These are phyloP conservation scores for Kuschelorhynchus macadamiae DNA, from an alignment of 2,888 invertebrate species.

Conservation along the genomic window DNA sequence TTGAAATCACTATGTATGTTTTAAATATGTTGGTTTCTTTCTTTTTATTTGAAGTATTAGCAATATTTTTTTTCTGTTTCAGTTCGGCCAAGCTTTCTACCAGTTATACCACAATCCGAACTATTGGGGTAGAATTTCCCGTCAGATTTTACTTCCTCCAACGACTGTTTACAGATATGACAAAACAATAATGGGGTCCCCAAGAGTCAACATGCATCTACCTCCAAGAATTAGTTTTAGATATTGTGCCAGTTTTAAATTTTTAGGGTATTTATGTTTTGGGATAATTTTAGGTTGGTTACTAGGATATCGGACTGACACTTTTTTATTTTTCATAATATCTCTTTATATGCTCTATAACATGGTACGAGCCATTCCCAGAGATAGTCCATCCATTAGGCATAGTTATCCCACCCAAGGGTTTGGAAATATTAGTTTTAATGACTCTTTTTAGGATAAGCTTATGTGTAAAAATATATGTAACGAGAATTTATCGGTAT, in stretches of 20 bases:
- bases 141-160: slow-evolving; percentile 77
- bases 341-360: slow-evolving; percentile 70
- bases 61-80: slow-evolving; percentile 58
- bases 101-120: slow-evolving; percentile 76
- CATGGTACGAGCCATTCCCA: slow-evolving; percentile 68
- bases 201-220: slow-evolving; percentile 72
- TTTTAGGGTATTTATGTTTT: slow-evolving; percentile 71
- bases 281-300: slow-evolving; percentile 72
- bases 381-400: slow-evolving; percentile 44
- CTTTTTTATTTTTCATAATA: slow-evolving; percentile 70
- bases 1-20: too few relatives aligned
- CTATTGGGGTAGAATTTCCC: slow-evolving; percentile 75
- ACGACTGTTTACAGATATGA: slow-evolving; percentile 75
- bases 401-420: slow-evolving; percentile 62
- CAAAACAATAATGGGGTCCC: slow-evolving; percentile 74
- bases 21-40: too few relatives aligned
- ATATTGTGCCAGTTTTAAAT: slow-evolving; percentile 76
- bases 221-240: slow-evolving; percentile 80
- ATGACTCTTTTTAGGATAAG: slow-evolving; percentile 60
- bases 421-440: slow-evolving; percentile 63
- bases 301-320: slow-evolving; percentile 71
- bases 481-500: too few relatives aligned
- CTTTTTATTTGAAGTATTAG: too few relatives aligned
- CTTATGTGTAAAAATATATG: background rate
- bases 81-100: slow-evolving; percentile 80